Evolutionary conservation across 2,113 vertebrate genomes (phyloP), one percentile per base, ranked within the genome.

Genomic region (Mesocricetus auratus): DNA sequence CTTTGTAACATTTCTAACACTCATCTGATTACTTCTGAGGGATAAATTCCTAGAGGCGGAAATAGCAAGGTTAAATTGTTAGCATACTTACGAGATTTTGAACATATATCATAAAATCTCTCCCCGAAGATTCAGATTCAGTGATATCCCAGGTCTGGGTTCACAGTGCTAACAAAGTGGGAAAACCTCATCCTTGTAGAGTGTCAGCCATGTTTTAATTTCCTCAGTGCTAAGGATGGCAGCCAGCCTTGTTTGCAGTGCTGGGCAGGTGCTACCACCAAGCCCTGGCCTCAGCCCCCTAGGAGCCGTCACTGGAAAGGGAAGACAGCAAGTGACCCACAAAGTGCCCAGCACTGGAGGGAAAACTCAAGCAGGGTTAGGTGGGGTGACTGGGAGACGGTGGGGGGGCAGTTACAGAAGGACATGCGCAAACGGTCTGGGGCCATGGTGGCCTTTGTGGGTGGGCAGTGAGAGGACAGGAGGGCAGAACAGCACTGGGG

Each of bases 1-100:
- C 66, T 78, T 92, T 94, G 31, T 73, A 83, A 50, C 69, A 74
- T 96, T 74, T 94, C 94, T 90, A 88, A 81, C 79, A 21, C 47
- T 85, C 47, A 88, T 81, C 62, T 82, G 75, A 64, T 93, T 56
- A 79, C 47, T 47, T 83, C 74, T 69, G 74, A 42, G 68, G 78
- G 88, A 90, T 90, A 56, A 60, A 90, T 74, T 95, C 71, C 96
- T 94, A 85, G 56, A 79, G 15, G 47, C 56, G 7, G 68, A 68
- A 47, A 71, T 42, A 83, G 19, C 60, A 39, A n/a, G 9, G 31
- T 90, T 42, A 74, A 29, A 58, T 73, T 16, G n/a, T 78, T 66
- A 68, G 53, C 45, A 12, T 79, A 50, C n/a, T 93, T 83, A 64
- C 42, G 88, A 64, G 79, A 68, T 42, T 87, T 71, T 71, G 66